Conservation (phyloP, 2,797 vertebrate genomes). For the Enteromius viviparus region DNA sequence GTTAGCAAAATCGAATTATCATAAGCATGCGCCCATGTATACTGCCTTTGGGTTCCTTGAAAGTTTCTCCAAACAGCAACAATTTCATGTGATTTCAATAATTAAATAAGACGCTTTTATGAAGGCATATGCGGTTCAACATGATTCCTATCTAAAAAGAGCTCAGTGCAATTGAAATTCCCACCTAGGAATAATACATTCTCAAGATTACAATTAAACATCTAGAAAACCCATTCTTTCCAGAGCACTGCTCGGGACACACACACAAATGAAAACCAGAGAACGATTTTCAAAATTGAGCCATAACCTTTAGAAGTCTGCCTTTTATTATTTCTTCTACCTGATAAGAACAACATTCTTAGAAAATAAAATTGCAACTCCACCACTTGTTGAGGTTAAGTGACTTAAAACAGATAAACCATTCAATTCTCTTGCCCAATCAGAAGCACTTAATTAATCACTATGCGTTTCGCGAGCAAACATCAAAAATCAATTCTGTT, state of each 20-base stretch:
- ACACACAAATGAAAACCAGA: not conserved
- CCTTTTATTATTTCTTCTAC: not conserved
- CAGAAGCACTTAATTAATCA: not conserved
- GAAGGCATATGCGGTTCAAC: conserved; percentile 13
- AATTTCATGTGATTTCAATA: not conserved
- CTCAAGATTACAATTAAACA: not conserved
- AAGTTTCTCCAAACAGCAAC: not conserved
- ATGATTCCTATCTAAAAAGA: conserved; percentile 9
- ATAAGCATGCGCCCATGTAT: not conserved
- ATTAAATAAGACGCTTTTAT: not conserved
- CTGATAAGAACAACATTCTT: not conserved
- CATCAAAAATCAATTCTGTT: not conserved
- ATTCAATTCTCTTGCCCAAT: not conserved
- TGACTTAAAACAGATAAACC: not conserved
- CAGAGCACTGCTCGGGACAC: not conserved
- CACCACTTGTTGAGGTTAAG: not conserved
- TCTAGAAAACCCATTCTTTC: not conserved
- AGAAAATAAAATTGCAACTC: conserved; percentile 1
- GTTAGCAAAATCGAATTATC: not conserved
- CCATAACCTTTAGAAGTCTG: not conserved
- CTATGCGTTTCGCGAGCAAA: not conserved
- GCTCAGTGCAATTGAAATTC: conserved; percentile 18
- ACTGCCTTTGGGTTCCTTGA: not conserved
- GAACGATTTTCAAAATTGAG: not conserved
- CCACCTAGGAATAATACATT: conserved; percentile 13